Evolutionary conservation across 2,797 vertebrate species (phyloP).

Genomic region (Lateolabrax maculatus): DNA sequence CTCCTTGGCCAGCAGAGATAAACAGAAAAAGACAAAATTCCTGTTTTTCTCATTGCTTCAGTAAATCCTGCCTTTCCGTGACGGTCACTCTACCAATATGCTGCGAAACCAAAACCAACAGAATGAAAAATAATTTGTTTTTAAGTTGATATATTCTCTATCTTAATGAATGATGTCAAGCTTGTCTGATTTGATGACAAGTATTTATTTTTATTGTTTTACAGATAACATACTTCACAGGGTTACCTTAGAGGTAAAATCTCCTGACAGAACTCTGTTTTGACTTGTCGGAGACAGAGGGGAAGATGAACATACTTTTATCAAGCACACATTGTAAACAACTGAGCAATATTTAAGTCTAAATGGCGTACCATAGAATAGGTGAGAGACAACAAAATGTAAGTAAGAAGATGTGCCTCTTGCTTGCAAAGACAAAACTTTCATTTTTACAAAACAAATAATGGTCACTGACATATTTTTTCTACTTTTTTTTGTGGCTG

Average conservation of each 20-base stretch:
- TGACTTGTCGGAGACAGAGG: slow-evolving; percentile 74
- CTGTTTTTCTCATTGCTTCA: slow-evolving; percentile 22
- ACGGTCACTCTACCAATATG: slow-evolving; percentile 47
- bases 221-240: slow-evolving; percentile 86
- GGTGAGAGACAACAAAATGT: slow-evolving; percentile 85
- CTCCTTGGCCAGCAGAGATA: slow-evolving; percentile 19
- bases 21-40: slow-evolving; percentile 4
- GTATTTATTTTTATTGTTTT: slow-evolving; percentile 86
- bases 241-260: slow-evolving; percentile 83
- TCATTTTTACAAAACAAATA: slow-evolving; percentile 86
- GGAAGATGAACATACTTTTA: slow-evolving; percentile 81
- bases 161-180: slow-evolving; percentile 81
- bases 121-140: slow-evolving; percentile 31
- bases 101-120: slow-evolving; percentile 64
- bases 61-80: slow-evolving; percentile 15
- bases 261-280: slow-evolving; percentile 78
- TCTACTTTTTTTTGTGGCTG: slow-evolving; percentile 78
- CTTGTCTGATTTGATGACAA: slow-evolving; percentile 82
- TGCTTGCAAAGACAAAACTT: slow-evolving; percentile 84
- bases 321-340: slow-evolving; percentile 87
- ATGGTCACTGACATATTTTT: slow-evolving; percentile 81
- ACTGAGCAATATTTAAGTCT: slow-evolving; percentile 85
- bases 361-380: slow-evolving; percentile 85
- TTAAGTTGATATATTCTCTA: slow-evolving; percentile 36
- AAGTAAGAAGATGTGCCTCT: slow-evolving; percentile 84